Base-by-base conservation (phyloP, 2,888 invertebrate genomes). In the Phlogophora meticulosa region DNA sequence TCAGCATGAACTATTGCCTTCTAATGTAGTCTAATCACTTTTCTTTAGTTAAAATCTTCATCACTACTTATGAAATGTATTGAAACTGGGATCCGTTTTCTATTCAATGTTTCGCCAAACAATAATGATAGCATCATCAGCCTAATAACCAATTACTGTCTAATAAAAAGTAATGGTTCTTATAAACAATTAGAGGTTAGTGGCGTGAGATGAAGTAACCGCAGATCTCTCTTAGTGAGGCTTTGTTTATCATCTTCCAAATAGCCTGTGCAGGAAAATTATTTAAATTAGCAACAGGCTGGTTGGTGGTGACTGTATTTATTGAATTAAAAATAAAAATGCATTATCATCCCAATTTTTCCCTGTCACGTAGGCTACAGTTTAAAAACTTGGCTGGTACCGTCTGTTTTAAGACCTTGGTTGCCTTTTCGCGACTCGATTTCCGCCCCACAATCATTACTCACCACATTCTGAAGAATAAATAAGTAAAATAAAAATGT, bases 201-300 rank as follows among this genome's bases (percentile, higher is more conserved):
- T 59, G 7, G 38, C 78, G 72, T 74, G 78, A 63, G 11, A 48
- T 58, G 72, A 76, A 63, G 49, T 32, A 55, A 70, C 20, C 55
- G 42, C 34, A 71, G 24, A 72, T 68, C 45, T 71, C 57, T 58
- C 43, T 67, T 15, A 40, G 15, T 34, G 4, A 28, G 4, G 24
- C 40, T 7, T 49, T 1, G 15, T 49, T 28, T 17, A 34, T 43
- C 62, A 53, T 42, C 20, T 38, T 62, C 17, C n/a, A 46, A 62
- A 59, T 24, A 51, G 51, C 20, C 38, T 20, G 7, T 15, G 17
- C 7, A 1, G 15, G 38, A 53, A 48, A 40, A 51, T 45, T n/a
- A 28, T 45, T 32, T 45, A 36, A 43, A 36, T 45, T 22, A 36
- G 20, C 9, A 10, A 4, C 0, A 38, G 28, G 11, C 9, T 32